Percentiles rank a stretch among this genome's conserved stretches.
phyloP scores from a whole-genome alignment of 2,888 invertebrate species.

The Oeneis ivallda region DNA sequence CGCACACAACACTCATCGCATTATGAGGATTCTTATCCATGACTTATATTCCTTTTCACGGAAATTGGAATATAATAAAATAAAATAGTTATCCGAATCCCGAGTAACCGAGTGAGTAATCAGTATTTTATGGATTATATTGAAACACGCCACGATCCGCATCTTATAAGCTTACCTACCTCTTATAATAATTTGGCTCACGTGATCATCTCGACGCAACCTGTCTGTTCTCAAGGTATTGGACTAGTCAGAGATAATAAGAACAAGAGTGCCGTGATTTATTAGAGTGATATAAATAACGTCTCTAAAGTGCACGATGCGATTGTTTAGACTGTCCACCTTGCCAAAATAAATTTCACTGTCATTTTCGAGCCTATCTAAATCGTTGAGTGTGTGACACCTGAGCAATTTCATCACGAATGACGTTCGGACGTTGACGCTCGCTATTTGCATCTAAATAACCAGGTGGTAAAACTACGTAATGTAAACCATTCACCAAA shows the following conservation, averaged over 20 bases:
- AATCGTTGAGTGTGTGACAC: slow-evolving; percentile 47
- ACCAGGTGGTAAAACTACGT: slow-evolving; percentile 18
- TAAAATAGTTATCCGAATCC: not conserved
- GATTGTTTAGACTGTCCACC: slow-evolving; percentile 48
- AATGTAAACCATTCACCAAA: not conserved
- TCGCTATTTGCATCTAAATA: slow-evolving; percentile 20
- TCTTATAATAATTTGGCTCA: slow-evolving; percentile 36
- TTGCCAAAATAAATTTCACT: slow-evolving; percentile 58
- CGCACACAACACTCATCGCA: slow-evolving; percentile 36
- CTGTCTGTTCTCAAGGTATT: slow-evolving; percentile 32
- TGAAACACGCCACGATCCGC: slow-evolving; percentile 11
- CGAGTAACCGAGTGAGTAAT: slow-evolving; percentile 11
- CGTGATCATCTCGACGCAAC: slow-evolving; percentile 39
- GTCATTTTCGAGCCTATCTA: slow-evolving; percentile 56
- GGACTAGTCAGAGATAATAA: slow-evolving; percentile 34
- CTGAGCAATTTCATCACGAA: slow-evolving; percentile 53
- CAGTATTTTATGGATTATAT: slow-evolving; percentile 15
- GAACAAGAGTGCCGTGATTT: slow-evolving; percentile 38
- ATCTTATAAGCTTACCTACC: slow-evolving; percentile 10
- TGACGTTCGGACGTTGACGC: slow-evolving; percentile 40
- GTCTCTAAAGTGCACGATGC: slow-evolving; percentile 41
- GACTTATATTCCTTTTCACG: slow-evolving; percentile 9
- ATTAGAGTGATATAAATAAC: slow-evolving; percentile 39
- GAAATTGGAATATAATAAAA: not conserved
- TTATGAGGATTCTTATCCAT: slow-evolving; percentile 30